These are phyloP conservation scores for Chunga burmeisteri DNA, from an alignment of 2,113 vertebrate species.

Conservation along the genomic window DNA sequence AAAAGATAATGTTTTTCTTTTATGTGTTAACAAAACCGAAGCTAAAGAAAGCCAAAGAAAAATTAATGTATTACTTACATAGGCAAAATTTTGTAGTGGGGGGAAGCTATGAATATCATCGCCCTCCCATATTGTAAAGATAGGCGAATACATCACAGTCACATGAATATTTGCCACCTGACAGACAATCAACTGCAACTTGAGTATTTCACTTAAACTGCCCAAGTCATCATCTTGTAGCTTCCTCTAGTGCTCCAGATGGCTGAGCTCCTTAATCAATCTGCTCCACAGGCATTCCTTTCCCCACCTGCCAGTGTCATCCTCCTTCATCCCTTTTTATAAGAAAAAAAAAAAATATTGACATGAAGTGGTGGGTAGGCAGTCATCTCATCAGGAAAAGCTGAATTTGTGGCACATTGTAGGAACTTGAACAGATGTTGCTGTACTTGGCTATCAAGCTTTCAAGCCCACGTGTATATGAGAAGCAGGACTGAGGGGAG, in stretches of 20 bases:
- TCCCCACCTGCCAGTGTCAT: background rate
- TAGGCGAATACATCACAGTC: background rate
- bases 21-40: background rate
- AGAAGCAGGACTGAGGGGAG: background rate
- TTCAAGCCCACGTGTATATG: background rate
- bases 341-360: no score
- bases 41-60: background rate
- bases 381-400: background rate
- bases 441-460: background rate
- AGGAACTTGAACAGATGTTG: background rate
- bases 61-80: background rate
- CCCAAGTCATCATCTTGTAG: background rate
- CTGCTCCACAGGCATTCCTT: background rate
- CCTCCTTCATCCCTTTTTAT: background rate
- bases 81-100: background rate
- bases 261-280: background rate
- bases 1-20: background rate
- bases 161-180: background rate
- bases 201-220: background rate
- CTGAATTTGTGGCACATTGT: background rate
- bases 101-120: background rate
- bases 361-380: background rate
- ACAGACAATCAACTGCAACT: background rate
- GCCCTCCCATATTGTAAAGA: background rate
- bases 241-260: background rate